Evolutionary conservation across 2,888 invertebrate genomes (phyloP).

Genomic region (Pheosia tremula): DNA sequence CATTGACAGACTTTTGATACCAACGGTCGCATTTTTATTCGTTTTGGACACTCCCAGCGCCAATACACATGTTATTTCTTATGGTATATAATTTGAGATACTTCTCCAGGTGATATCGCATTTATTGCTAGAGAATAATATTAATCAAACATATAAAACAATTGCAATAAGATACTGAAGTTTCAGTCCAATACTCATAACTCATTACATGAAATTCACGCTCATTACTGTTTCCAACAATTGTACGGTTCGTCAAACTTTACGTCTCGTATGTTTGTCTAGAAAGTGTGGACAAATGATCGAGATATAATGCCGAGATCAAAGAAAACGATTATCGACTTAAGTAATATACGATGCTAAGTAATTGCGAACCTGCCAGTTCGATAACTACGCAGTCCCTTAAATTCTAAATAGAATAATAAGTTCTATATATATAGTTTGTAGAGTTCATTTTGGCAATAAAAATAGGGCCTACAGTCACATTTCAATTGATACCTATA

Average conservation of each 20-base stretch:
- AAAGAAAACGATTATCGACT: slow-evolving; percentile 4
- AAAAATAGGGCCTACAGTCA: no score
- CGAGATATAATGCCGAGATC: slow-evolving; percentile 7
- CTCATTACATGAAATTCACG: background rate
- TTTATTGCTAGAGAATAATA: background rate
- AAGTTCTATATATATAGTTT: no score
- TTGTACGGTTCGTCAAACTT: background rate
- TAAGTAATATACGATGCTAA: no score
- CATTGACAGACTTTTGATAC: no score
- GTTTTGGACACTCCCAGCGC: no score
- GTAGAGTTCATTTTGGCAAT: no score
- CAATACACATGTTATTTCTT: no score
- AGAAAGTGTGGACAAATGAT: slow-evolving; percentile 7
- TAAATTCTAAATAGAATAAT: no score
- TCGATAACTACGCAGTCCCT: background rate
- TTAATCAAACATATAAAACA: background rate
- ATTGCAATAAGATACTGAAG: background rate
- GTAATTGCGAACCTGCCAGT: background rate
- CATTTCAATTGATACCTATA: no score
- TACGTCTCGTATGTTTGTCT: background rate
- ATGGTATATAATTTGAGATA: no score
- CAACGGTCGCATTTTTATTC: no score
- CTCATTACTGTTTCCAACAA: background rate
- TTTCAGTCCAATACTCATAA: background rate
- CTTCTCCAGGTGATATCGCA: no score